Base-by-base conservation (phyloP, 30 jellyfish, hydroid and myxozoan species). In the Nemopilema nomurai region DNA sequence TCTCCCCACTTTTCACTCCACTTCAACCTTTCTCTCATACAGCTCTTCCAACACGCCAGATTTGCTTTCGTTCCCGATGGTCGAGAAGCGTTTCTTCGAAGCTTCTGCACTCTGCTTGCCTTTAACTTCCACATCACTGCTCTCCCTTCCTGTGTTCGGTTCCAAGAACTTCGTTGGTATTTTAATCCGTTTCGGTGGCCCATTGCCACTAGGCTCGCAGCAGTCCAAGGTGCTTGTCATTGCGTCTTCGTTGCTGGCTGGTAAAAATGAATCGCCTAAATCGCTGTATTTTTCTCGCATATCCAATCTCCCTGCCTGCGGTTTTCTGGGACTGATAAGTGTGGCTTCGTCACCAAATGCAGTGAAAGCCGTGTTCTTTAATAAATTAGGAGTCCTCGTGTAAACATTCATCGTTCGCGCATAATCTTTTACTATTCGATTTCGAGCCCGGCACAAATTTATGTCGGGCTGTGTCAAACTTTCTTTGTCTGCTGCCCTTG, bases 211-310 rank as follows among this genome's bases (percentile, higher is more conserved):
- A n/a, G 52, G 79, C 7, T 67, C 78, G 24, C 26, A 28, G 4
- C 29, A 28, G 27, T 41, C 62, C 78, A 77, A 52, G 8, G 53
- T 63, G 70, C 29, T 23, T 13, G 28, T 72, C 8, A 28, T 22
- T 30, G 25, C 72, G 0, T 53, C 72, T 62, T 52, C 81, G 65
- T 31, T 67, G 31, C 68, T 79, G 30, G 64, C 17, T 0, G 89
- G 68, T 27, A 79, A 28, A 21, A 71, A n/a, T 28, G 91, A 83
- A 53, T 83, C 72, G 9, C 91, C 91, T 27, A 83, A 26, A 25
- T 31, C 64, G 79, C 75, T 49, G 27, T 62, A 83, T 31, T 67
- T 71, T 72, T 70, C 76, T 69, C 69, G 29, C 33, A 52, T 4
- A 23, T 32, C 77, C 28, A 27, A 79, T 41, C 66, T 51, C 30